Conservation (phyloP, 92 coral and sea anemone species). For the Zoanthus solanderi region DNA sequence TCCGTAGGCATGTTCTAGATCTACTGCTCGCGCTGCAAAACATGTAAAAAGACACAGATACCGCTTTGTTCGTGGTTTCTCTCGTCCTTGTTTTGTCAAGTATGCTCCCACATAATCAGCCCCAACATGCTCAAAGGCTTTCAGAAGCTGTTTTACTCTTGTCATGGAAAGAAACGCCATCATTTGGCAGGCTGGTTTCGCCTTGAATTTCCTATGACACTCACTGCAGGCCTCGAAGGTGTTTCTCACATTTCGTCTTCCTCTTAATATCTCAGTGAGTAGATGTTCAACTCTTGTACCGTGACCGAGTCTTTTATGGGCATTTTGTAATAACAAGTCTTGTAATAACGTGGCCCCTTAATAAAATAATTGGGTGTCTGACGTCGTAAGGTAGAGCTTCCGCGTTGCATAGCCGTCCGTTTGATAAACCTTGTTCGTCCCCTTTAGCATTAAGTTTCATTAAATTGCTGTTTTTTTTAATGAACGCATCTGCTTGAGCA, state of each 20-base stretch:
- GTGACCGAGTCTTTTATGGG: slow-evolving; percentile 58
- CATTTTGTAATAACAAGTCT: slow-evolving; percentile 39
- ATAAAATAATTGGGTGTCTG: slow-evolving; percentile 56
- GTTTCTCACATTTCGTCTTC: slow-evolving; percentile 48
- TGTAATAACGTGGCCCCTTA: slow-evolving; percentile 56
- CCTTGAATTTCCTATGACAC: slow-evolving; percentile 44
- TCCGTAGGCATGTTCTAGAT: slow-evolving; percentile 43
- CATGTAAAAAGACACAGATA: slow-evolving; percentile 51
- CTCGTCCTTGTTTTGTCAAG: slow-evolving; percentile 61
- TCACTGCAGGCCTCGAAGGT: slow-evolving; percentile 18
- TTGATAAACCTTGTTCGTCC: slow-evolving; percentile 38
- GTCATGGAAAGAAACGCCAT: slow-evolving; percentile 34
- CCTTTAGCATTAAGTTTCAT: slow-evolving; percentile 37
- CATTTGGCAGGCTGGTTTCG: slow-evolving; percentile 49
- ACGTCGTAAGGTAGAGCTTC: slow-evolving; percentile 56
- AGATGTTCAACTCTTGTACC: slow-evolving; percentile 60
- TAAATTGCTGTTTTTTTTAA: slow-evolving; percentile 40
- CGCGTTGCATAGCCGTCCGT: slow-evolving; percentile 48
- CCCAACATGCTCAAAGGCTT: slow-evolving; percentile 47
- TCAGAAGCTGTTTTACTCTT: not conserved
- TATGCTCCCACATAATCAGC: slow-evolving; percentile 46
- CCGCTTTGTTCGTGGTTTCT: slow-evolving; percentile 49
- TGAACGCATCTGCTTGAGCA: not conserved
- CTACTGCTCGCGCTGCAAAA: slow-evolving; percentile 44
- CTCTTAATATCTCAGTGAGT: slow-evolving; percentile 55